These are phyloP conservation scores for Drosophila grimshawi DNA, from an alignment of 1,140 invertebrate genomes.

Conservation along the genomic window DNA sequence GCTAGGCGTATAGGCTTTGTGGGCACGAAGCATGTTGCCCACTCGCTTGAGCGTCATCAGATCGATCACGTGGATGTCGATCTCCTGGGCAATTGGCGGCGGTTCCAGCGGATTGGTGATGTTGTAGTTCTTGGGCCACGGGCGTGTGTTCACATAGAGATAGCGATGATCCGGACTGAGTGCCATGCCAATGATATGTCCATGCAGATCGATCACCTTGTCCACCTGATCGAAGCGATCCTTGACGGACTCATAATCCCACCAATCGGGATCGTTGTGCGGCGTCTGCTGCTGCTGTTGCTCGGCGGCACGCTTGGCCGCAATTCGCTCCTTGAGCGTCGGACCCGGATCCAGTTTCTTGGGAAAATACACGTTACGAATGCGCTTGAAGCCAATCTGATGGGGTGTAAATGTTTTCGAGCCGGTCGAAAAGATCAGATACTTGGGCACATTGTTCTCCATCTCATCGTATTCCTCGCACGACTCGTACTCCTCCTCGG, in stretches of 20 bases:
- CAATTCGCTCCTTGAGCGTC: conserved; percentile 88
- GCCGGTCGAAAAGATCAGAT: conserved; percentile 94
- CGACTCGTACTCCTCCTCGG: conserved; percentile 67
- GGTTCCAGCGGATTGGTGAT: conserved; percentile 92
- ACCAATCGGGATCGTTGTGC: conserved; percentile 88
- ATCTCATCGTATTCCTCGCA: conserved; percentile 84
- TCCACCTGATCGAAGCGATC: conserved; percentile 92
- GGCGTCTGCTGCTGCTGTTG: conserved; percentile 78
- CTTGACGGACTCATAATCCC: conserved; percentile 89
- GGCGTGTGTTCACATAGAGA: conserved; percentile 94
- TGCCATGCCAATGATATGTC: conserved; percentile 95
- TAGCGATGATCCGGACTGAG: conserved; percentile 94
- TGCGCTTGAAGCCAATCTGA: conserved; percentile 94
- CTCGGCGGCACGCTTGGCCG: conserved; percentile 86
- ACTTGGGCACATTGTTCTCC: conserved; percentile 86
- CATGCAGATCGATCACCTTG: conserved; percentile 93
- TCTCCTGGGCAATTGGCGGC: conserved; percentile 95
- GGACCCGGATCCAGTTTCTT: conserved; percentile 89
- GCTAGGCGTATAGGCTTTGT: conserved; percentile 94
- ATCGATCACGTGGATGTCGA: conserved; percentile 96
- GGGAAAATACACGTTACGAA: conserved; percentile 90
- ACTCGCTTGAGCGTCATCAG: conserved; percentile 91
- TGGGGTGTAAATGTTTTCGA: conserved; percentile 94
- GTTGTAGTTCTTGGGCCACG: conserved; percentile 92
- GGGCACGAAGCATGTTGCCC: conserved; percentile 92